Conservation (phyloP, 1,140 invertebrate species). For the Idris sp. region DNA sequence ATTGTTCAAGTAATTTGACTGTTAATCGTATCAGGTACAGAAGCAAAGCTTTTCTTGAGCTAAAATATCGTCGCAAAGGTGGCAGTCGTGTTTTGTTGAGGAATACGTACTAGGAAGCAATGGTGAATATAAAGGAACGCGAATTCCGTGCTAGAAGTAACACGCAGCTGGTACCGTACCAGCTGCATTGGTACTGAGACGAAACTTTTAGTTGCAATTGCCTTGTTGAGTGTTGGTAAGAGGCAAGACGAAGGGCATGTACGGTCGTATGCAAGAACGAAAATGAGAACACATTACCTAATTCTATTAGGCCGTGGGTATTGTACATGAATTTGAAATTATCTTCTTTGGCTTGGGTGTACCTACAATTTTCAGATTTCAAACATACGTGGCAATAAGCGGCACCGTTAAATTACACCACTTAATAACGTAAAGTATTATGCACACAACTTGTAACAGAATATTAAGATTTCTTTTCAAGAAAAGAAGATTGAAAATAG, state of each 20-base stretch:
- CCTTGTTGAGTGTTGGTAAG: constrained; percentile 64
- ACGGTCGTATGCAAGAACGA: constrained; percentile 39
- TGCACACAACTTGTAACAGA: too few relatives aligned
- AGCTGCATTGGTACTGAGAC: constrained; percentile 68
- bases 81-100: constrained; percentile 42
- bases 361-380: background rate
- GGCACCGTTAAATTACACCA: too few relatives aligned
- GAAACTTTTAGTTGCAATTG: constrained; percentile 64
- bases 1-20: too few relatives aligned
- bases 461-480: too few relatives aligned
- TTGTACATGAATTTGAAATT: constrained; percentile 48
- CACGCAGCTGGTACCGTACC: constrained; percentile 76
- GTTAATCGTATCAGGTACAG: too few relatives aligned
- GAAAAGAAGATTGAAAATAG: too few relatives aligned
- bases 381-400: too few relatives aligned
- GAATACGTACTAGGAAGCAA: constrained; percentile 44
- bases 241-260: constrained; percentile 39
- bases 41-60: constrained; percentile 34
- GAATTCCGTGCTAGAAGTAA: constrained; percentile 57
- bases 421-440: too few relatives aligned
- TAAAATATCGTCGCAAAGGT: constrained; percentile 55
- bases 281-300: constrained; percentile 37
- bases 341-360: constrained; percentile 9
- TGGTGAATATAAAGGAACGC: constrained; percentile 55
- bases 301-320: constrained; percentile 49